These are phyloP conservation scores for Tiaroga cobitis DNA, from an alignment of 2,797 vertebrate species.

Conservation along the genomic window DNA sequence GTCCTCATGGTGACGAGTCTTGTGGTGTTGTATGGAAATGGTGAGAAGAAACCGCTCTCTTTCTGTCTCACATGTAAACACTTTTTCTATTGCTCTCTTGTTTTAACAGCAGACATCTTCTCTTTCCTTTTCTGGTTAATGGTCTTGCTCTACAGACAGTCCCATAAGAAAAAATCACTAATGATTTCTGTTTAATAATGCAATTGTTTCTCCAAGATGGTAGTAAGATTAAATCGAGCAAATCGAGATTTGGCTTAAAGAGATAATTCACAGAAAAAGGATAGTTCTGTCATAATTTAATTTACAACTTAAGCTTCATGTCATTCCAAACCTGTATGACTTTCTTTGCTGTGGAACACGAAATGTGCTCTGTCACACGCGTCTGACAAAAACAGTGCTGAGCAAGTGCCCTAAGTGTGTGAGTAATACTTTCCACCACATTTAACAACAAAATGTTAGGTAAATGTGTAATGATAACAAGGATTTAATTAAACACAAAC, in stretches of 20 bases:
- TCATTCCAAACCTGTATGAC: not conserved
- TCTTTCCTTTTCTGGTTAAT: not conserved
- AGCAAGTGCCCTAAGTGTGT: not conserved
- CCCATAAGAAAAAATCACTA: not conserved
- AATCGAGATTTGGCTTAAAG: not conserved
- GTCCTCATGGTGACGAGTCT: conserved; percentile 77
- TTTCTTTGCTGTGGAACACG: not conserved
- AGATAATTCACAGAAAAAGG: not conserved
- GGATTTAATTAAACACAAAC: conserved; percentile 12
- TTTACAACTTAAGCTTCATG: not conserved
- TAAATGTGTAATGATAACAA: not conserved
- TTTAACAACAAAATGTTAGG: not conserved
- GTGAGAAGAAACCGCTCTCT: not conserved
- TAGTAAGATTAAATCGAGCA: not conserved
- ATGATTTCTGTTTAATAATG: not conserved
- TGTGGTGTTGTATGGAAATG: conserved; percentile 72
- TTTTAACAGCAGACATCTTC: not conserved
- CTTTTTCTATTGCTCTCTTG: not conserved
- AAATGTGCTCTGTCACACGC: not conserved
- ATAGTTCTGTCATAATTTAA: not conserved
- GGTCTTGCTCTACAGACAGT: not conserved
- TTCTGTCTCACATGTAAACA: not conserved
- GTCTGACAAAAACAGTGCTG: not conserved
- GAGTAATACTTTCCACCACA: not conserved
- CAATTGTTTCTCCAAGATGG: not conserved